Conservation (phyloP, 2,113 vertebrate genomes). For the Falco punctatus region DNA sequence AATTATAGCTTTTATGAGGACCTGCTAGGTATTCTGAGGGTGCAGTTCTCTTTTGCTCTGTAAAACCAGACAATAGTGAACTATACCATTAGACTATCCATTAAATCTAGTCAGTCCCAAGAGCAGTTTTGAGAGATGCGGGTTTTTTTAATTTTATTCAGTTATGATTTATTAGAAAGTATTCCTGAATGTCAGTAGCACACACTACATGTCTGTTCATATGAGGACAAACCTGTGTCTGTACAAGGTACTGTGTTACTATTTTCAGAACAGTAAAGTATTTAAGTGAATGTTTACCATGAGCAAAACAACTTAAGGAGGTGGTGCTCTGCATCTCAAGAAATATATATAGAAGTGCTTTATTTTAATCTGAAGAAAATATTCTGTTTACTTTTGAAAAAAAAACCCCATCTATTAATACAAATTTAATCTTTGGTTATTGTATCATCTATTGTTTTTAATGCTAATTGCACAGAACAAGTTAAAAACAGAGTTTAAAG, state of each 20-base stretch:
- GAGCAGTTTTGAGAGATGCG: not conserved
- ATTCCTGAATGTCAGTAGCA: not conserved
- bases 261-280: not conserved
- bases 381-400: not conserved
- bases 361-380: not conserved
- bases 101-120: not conserved
- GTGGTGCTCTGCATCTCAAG: not conserved
- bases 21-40: not conserved
- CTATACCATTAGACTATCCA: not conserved
- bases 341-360: not conserved
- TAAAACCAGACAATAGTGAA: constrained; percentile 10
- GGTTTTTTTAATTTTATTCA: constrained; percentile 1
- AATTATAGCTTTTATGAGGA: not conserved
- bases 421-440: not conserved
- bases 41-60: not conserved
- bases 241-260: not conserved
- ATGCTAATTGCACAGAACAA: not conserved
- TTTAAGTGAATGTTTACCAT: not conserved
- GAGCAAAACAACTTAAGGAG: not conserved
- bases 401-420: not conserved
- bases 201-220: not conserved
- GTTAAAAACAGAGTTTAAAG: not conserved
- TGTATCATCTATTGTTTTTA: not conserved
- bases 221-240: not conserved
- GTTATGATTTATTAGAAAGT: not conserved